Percentiles rank a stretch among this genome's conserved stretches.
Evolutionary conservation across 2,797 vertebrate species (phyloP).

Genomic region (Cossypha dichroa): DNA sequence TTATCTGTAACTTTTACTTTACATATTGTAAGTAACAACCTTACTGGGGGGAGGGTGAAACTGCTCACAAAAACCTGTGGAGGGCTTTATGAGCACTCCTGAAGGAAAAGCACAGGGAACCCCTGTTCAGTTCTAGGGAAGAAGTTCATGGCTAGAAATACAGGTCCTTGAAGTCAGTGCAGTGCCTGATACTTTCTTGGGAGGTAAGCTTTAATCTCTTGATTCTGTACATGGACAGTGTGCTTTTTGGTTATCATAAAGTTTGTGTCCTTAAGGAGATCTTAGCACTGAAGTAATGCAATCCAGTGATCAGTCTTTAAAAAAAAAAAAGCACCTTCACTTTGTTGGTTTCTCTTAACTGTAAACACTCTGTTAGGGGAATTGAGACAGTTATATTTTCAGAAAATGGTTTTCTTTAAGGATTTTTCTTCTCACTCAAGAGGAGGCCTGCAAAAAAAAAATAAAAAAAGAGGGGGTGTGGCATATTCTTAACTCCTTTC

Average conservation of each 20-base stretch:
- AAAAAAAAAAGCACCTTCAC: fast-evolving
- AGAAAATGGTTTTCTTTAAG: background rate
- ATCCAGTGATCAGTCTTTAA: background rate
- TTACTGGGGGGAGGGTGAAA: background rate
- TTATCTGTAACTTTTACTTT: background rate
- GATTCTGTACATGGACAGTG: fast-evolving
- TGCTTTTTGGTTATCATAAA: background rate
- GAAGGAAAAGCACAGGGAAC: background rate
- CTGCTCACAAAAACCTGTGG: background rate
- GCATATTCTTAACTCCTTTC: background rate
- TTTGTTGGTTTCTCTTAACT: background rate
- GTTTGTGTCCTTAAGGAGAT: background rate
- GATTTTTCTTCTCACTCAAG: background rate
- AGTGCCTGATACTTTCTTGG: background rate
- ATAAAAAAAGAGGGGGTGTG: fast-evolving
- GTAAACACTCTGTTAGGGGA: background rate
- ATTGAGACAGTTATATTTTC: background rate
- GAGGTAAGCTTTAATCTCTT: background rate
- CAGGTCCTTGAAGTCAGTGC: background rate
- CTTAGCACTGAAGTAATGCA: background rate
- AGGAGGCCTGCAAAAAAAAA: background rate
- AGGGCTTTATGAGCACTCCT: background rate
- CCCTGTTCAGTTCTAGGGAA: background rate
- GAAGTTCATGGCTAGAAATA: background rate
- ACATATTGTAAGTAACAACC: background rate